Percentiles rank a stretch among this genome's conserved stretches.
phyloP scores from a whole-genome alignment of 2,797 vertebrate genomes.

The Sternotherus odoratus region DNA sequence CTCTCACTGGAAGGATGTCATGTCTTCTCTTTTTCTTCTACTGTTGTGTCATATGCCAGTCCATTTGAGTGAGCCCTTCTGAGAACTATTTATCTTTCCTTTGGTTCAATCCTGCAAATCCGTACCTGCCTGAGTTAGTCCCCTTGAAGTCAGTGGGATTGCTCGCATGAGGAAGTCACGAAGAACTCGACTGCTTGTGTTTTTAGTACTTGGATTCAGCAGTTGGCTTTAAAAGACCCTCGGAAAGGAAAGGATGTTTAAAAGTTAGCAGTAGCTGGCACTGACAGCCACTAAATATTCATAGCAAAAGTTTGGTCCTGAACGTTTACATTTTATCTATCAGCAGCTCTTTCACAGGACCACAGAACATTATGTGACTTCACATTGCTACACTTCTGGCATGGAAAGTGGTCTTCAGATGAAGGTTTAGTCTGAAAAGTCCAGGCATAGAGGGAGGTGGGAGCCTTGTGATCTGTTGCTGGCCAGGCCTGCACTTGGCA shows the following conservation, averaged over 20 bases:
- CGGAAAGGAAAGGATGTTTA: not conserved
- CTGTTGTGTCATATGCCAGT: not conserved
- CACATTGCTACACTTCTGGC: too few species aligned
- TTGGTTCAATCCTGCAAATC: not conserved
- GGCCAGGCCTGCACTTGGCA: too few species aligned
- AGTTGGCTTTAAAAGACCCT: not conserved
- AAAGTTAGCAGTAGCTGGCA: not conserved
- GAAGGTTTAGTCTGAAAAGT: not conserved
- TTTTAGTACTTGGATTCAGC: not conserved
- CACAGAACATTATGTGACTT: not conserved
- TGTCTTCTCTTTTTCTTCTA: not conserved
- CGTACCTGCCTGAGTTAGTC: not conserved
- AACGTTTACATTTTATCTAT: not conserved
- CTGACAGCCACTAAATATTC: not conserved
- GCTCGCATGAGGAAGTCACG: not conserved
- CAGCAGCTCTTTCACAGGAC: not conserved
- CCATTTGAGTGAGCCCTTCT: not conserved
- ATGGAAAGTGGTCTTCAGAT: not conserved
- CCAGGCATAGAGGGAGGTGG: too few species aligned
- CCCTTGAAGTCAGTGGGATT: not conserved
- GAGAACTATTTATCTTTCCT: not conserved
- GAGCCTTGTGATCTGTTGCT: too few species aligned
- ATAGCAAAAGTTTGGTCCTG: too few species aligned
- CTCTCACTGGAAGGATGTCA: not conserved
- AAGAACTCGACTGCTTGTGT: not conserved